Percentiles rank a stretch among this genome's conserved stretches.
Conservation (phyloP, 1,140 invertebrate species). For the Rhopalosiphum maidis region DNA sequence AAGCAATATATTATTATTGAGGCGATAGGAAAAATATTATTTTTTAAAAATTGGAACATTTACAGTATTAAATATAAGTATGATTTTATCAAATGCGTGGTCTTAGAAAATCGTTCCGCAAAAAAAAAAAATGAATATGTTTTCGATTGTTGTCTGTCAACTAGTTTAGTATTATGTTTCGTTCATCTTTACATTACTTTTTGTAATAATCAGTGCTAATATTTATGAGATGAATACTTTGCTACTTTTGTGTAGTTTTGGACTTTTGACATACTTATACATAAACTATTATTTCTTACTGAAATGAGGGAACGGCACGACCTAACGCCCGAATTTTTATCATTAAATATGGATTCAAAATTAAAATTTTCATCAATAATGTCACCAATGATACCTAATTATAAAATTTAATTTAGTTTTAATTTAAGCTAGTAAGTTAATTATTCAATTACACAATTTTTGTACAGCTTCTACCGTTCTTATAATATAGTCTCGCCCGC, state of each 20-base stretch:
- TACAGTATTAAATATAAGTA: not conserved
- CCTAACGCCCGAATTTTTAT: not conserved
- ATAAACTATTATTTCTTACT: not conserved
- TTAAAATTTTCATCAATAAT: not conserved
- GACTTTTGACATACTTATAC: too few species aligned
- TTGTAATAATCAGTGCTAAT: too few species aligned
- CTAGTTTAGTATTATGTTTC: too few species aligned
- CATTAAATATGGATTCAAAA: not conserved
- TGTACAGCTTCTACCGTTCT: not conserved
- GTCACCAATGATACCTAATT: not conserved
- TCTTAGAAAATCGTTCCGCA: too few species aligned
- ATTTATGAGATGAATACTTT: too few species aligned
- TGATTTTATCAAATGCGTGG: too few species aligned
- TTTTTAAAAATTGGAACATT: not conserved
- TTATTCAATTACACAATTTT: not conserved
- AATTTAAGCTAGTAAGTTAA: not conserved
- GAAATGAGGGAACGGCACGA: not conserved
- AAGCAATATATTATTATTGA: not conserved
- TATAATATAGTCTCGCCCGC: too few species aligned
- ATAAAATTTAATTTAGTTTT: too few species aligned
- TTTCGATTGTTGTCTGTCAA: too few species aligned
- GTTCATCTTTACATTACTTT: too few species aligned
- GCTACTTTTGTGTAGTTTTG: too few species aligned
- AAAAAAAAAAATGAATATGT: too few species aligned
- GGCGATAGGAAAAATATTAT: not conserved